Conservation (phyloP, 2,888 invertebrate genomes). For the Eristalis pertinax region DNA sequence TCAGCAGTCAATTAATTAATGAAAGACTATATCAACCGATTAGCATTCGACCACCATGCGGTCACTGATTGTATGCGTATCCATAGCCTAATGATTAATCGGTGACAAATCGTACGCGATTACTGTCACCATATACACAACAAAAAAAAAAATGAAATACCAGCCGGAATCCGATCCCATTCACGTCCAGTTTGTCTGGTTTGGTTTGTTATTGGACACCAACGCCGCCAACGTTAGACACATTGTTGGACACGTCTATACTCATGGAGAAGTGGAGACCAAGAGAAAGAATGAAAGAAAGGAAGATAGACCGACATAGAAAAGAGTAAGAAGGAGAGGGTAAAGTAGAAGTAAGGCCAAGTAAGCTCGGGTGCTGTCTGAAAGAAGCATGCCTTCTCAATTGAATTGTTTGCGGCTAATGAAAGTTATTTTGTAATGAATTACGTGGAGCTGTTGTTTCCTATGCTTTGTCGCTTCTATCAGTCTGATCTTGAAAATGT, state of each 20-base stretch:
- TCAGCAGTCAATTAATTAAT: neutral
- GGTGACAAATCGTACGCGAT: constrained; percentile 69
- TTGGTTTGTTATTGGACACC: constrained; percentile 41
- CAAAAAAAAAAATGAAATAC: constrained; percentile 23
- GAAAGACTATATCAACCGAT: neutral
- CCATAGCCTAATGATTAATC: constrained; percentile 58
- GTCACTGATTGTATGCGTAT: constrained; percentile 22
- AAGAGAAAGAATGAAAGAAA: neutral
- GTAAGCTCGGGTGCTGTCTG: neutral
- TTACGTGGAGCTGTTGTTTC: constrained; percentile 57
- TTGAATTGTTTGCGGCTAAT: constrained; percentile 63
- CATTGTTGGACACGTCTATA: constrained; percentile 40
- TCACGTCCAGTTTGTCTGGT: constrained; percentile 58
- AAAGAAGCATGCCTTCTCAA: constrained; percentile 43
- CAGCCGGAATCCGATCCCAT: constrained; percentile 57
- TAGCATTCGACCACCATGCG: constrained; percentile 28
- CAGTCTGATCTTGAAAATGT: constrained; percentile 52
- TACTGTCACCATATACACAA: constrained; percentile 65
- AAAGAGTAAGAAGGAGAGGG: neutral
- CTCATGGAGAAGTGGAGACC: neutral
- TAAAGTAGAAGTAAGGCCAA: neutral
- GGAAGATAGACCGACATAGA: neutral
- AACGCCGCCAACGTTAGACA: constrained; percentile 39
- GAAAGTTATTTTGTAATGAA: constrained; percentile 69
- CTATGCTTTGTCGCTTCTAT: constrained; percentile 29